Evolutionary conservation across 2,113 vertebrate genomes (phyloP).

Genomic region (Nicator chloris): DNA sequence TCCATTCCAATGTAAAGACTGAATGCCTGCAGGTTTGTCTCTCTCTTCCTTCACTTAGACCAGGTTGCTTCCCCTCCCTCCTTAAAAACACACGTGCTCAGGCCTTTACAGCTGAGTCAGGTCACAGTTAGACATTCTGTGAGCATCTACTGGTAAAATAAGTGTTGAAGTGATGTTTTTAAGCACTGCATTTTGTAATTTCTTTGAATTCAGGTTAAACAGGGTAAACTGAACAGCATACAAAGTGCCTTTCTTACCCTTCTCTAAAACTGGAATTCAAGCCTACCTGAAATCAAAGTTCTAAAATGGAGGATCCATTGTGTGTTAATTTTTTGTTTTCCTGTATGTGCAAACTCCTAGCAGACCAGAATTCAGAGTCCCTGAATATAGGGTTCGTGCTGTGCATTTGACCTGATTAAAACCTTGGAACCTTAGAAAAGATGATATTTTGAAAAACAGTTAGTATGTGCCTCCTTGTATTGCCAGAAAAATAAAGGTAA

Average conservation of each 20-base stretch:
- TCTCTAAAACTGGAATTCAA: not conserved
- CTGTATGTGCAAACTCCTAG: not conserved
- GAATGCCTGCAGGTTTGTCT: not conserved
- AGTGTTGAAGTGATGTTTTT: not conserved
- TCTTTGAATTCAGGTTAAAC: not conserved
- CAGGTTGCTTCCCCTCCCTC: not conserved
- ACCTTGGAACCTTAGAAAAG: not conserved
- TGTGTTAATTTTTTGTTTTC: not conserved
- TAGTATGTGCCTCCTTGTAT: not conserved
- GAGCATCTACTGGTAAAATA: not conserved
- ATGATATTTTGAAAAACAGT: not conserved
- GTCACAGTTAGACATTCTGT: not conserved
- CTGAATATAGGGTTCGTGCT: not conserved
- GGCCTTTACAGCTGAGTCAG: not conserved
- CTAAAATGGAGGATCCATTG: not conserved
- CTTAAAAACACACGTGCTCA: rapidly evolving
- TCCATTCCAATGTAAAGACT: not conserved
- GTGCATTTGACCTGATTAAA: not conserved
- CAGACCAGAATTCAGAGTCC: not conserved
- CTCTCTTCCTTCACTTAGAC: not conserved
- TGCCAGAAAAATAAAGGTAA: not conserved
- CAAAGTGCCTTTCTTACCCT: not conserved
- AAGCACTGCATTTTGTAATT: not conserved
- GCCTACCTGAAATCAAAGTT: not conserved
- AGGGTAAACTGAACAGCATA: not conserved